Conservation (phyloP, 2,113 vertebrate species). For the Rhegmatorhina hoffmannsi region DNA sequence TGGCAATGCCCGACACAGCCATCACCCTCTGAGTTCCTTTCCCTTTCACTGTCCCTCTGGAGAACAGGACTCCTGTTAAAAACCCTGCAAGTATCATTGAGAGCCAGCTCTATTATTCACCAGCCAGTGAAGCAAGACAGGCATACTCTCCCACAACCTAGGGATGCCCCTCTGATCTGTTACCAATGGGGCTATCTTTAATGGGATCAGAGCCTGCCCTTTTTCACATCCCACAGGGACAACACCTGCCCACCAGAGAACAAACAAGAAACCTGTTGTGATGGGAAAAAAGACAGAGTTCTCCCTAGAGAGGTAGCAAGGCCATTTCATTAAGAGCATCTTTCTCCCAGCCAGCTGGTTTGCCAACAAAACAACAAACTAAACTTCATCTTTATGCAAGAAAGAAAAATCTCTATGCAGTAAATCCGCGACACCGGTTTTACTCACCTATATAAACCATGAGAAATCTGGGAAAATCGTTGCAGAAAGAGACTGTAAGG, state of each 20-base stretch:
- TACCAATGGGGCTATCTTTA: constrained; percentile 33
- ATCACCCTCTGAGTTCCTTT: constrained; percentile 28
- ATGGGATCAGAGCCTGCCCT: constrained; percentile 57
- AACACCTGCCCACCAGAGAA: constrained; percentile 53
- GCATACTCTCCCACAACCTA: constrained; percentile 52
- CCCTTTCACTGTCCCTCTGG: constrained; percentile 41
- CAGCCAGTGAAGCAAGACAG: constrained; percentile 57
- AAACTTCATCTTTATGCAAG: constrained; percentile 22
- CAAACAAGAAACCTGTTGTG: constrained; percentile 59
- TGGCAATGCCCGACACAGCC: constrained; percentile 18
- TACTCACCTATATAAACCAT: not conserved
- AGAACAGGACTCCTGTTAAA: constrained; percentile 48
- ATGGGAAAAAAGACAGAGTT: constrained; percentile 29
- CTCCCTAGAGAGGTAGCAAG: not conserved
- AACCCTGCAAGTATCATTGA: constrained; percentile 18
- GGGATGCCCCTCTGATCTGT: constrained; percentile 39
- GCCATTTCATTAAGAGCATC: constrained; percentile 31
- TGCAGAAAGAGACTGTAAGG: not conserved
- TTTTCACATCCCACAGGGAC: constrained; percentile 52
- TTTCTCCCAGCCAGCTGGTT: constrained; percentile 41
- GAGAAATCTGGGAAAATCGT: not conserved
- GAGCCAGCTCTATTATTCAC: constrained; percentile 58
- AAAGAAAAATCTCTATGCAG: not conserved
- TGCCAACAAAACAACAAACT: not conserved
- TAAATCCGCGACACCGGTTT: not conserved